Percentiles rank a stretch among this genome's conserved stretches.
phyloP scores from a whole-genome alignment of 2,797 vertebrate species.

The Silurus lanzhouensis region DNA sequence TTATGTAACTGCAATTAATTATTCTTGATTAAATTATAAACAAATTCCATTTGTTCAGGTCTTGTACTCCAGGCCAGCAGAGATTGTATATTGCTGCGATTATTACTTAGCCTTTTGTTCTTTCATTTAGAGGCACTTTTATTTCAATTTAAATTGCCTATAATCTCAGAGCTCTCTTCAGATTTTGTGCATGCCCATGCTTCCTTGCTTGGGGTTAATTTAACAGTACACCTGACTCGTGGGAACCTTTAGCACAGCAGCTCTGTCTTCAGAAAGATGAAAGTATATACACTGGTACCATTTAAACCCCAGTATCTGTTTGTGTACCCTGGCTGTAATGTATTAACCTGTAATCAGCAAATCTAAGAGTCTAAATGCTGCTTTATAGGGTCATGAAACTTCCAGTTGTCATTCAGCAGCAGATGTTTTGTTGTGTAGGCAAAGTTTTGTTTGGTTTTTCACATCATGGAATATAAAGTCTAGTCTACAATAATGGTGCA shows the following conservation, averaged over 20 bases:
- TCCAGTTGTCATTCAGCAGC: neutral
- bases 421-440: neutral
- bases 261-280: neutral
- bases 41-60: neutral
- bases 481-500: neutral
- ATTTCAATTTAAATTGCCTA: neutral
- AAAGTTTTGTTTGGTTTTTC: neutral
- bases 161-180: neutral
- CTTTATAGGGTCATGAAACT: neutral
- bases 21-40: neutral
- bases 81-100: neutral
- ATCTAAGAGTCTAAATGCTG: neutral
- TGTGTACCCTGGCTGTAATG: neutral
- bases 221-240: neutral
- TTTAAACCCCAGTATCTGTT: neutral
- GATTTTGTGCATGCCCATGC: neutral
- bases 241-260: neutral
- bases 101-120: neutral
- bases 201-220: neutral
- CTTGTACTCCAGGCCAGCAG: neutral
- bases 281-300: neutral
- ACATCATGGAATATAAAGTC: neutral
- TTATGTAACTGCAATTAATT: neutral
- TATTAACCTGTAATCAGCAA: neutral
- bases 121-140: neutral